Evolutionary conservation across 1,140 invertebrate species (phyloP), one percentile per base, ranked within the genome.

Genomic region (Elymnias hypermnestra): DNA sequence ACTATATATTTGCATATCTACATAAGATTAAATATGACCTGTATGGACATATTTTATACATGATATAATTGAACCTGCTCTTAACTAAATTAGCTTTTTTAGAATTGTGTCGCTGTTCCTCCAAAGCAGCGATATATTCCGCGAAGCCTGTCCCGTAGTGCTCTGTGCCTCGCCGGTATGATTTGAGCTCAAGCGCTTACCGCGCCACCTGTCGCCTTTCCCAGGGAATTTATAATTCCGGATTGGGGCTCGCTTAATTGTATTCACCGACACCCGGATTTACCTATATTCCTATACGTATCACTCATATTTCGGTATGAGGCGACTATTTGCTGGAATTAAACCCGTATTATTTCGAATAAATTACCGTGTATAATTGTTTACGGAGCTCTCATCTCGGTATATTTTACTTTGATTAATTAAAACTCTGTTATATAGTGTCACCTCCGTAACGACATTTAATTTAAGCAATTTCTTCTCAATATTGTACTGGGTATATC

Each of bases 141-240:
- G 6, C 3, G 1, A 10, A 13, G 5, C 26, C 26, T 10, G 9
- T 29, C 7, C 23, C 23, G 23, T 8, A 4, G 2, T 29, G 7
- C 26, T 29, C 26, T 33, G 31, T 8, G 15, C 1, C 31, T 36
- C 53, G 51, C 44, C 31, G 59, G 49, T 65, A 73, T 69, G 72
- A 70, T 70, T 76, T 68, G 64, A 64, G 58, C 58, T 62, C 58
- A 48, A 66, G 71, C 69, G 71, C 73, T 72, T 74, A 74, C 49
- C 41, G 50, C 69, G 66, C 44, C 76, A 81, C 76, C 76, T 81
- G 76, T 69, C 72, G 63, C 55, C 72, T 63, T 72, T 77, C 76
- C 73, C 73, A 76, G 46, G 63, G 73, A 77, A 77, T 81, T 77
- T 66, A 76, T 77, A 76, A 77, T 75, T 74, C 46, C 53, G 72